phyloP scores from a whole-genome alignment of 2,113 vertebrate genomes.

The Limanda limanda region DNA sequence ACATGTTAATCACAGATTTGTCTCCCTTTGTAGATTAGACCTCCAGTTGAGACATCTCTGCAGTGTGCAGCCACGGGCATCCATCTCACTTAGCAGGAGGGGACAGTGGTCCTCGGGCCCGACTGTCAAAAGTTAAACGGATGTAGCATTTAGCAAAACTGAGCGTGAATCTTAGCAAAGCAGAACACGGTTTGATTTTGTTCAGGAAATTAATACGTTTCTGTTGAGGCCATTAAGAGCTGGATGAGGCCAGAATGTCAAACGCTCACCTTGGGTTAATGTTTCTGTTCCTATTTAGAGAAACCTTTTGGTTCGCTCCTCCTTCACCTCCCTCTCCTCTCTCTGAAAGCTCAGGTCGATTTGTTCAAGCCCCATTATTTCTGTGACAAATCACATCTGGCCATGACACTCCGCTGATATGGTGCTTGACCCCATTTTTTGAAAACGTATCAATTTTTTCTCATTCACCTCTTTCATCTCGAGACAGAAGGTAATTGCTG shows the following conservation, averaged over 20 bases:
- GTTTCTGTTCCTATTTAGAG: slow-evolving; percentile 62
- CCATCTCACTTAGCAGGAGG: slow-evolving; percentile 76
- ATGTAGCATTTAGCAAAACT: slow-evolving; percentile 74
- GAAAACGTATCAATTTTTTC: slow-evolving; percentile 61
- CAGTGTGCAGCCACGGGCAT: slow-evolving; percentile 70
- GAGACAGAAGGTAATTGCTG: slow-evolving; percentile 59
- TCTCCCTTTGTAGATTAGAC: slow-evolving; percentile 72
- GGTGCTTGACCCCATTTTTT: slow-evolving; percentile 73
- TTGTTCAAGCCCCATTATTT: slow-evolving; percentile 61
- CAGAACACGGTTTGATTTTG: slow-evolving; percentile 61
- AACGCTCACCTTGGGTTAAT: slow-evolving; percentile 64
- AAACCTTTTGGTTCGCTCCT: slow-evolving; percentile 56
- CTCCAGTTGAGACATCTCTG: slow-evolving; percentile 69
- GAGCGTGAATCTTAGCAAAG: slow-evolving; percentile 62
- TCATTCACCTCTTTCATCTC: slow-evolving; percentile 51
- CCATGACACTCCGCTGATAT: slow-evolving; percentile 58
- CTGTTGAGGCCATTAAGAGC: slow-evolving; percentile 37
- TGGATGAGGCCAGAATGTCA: slow-evolving; percentile 44
- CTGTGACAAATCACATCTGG: slow-evolving; percentile 65
- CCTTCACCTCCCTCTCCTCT: slow-evolving; percentile 26
- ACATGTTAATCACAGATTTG: slow-evolving; percentile 81
- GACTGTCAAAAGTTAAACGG: slow-evolving; percentile 75
- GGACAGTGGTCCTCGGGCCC: slow-evolving; percentile 69
- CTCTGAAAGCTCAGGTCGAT: slow-evolving; percentile 65
- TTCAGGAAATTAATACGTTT: slow-evolving; percentile 70